Evolutionary conservation across 2,888 invertebrate genomes (phyloP).

Genomic region (Calliscelio sp.): DNA sequence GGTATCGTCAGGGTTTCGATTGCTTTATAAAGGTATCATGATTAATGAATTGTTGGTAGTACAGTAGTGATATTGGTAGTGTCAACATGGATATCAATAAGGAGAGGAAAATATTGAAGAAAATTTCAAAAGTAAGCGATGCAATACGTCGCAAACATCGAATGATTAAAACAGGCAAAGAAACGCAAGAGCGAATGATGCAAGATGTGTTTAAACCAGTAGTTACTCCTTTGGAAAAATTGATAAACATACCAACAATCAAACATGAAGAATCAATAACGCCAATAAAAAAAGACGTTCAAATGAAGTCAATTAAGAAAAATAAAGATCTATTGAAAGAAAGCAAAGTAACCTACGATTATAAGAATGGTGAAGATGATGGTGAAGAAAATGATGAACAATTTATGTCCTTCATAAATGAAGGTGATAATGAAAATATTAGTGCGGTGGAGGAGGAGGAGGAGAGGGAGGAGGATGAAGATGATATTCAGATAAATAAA

Average conservation of each 20-base stretch:
- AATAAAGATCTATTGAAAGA: constrained; percentile 11
- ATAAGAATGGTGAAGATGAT: background rate
- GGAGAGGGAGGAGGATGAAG: too few relatives aligned
- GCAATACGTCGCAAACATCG: constrained; percentile 39
- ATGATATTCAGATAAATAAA: too few relatives aligned
- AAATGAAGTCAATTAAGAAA: background rate
- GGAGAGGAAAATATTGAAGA: constrained; percentile 16
- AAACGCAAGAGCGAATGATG: constrained; percentile 10
- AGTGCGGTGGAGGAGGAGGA: too few relatives aligned
- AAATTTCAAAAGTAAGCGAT: constrained; percentile 30
- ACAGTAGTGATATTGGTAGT: background rate
- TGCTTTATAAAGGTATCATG: constrained; percentile 26
- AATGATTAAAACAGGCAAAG: constrained; percentile 30
- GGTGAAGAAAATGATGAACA: background rate
- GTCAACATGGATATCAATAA: background rate
- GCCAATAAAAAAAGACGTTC: constrained; percentile 10
- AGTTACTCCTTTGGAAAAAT: constrained; percentile 36
- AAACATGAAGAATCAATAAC: background rate
- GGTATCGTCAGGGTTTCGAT: constrained; percentile 43
- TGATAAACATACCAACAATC: constrained; percentile 9
- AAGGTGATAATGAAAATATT: background rate
- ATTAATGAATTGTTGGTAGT: constrained; percentile 8
- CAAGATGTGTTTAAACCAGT: constrained; percentile 29
- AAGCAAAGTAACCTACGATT: background rate
- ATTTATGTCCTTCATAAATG: background rate